Evolutionary conservation across 1,140 invertebrate species (phyloP), one percentile per base, ranked within the genome.

Genomic region (Gerris buenoi): DNA sequence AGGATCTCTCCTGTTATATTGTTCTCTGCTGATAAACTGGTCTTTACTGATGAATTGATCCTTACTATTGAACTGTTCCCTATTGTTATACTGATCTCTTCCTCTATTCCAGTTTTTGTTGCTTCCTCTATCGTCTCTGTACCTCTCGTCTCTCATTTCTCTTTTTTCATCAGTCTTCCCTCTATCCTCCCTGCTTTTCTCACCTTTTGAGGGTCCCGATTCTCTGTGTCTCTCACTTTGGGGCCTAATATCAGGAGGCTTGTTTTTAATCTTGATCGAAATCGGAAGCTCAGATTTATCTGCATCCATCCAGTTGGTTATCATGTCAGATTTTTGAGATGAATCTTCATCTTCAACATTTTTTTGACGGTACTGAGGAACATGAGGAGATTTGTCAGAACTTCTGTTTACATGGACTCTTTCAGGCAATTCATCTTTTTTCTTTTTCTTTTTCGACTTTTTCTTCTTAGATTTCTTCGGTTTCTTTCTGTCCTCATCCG

Each of bases 351-450:
- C 33, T 46, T 46, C 33, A 10, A 10, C 18, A 46, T 18, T 46
- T 46, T 46, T 46, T 46, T 46, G 33, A 10, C 33, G 5, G 18
- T 10, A 46, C 5, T 10, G 5, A 46, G 33, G 33, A 18, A 46
- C 5, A 10, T 5, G 18, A 10, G 33, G 5, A 46, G 5, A 18
- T 46, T 46, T 46, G 18, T 46, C 33, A 5, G 27, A 18, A 25
- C 5, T 26, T 14, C 25, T 25, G 10, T 26, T 13, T 5, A 26
- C 73, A 69, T 71, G 70, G 25, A 78, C 76, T n/a, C 75, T 15
- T 60, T 60, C 23, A 22, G 58, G 23, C 15, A 5, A 15, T 70
- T 64, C 77, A 74, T 67, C 57, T 69, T 70, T 46, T 75, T 68
- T 57, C 58, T 29, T 62, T 27, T 68, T 64, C 61, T 68, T 68